Base-by-base conservation (phyloP, 2,113 vertebrate species). In the Isurus oxyrinchus region DNA sequence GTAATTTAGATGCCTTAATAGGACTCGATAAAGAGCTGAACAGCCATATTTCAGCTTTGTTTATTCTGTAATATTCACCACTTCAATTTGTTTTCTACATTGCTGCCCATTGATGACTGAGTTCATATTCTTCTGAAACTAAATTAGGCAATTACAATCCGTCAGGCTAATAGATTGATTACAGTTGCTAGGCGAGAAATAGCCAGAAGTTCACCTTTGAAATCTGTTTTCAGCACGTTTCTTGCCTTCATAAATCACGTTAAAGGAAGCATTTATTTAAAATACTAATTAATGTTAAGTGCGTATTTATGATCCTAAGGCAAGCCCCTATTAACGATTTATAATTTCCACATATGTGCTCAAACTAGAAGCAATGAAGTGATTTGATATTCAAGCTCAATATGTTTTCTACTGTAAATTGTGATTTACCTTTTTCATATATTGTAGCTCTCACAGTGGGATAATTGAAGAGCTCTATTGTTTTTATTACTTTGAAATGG, bases 261-360 rank as follows among this genome's bases (percentile, higher is more conserved):
- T 95, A 95, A 95, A 95, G 94, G 66, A 95, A 95, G 94, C 94
- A 95, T 95, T 95, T 95, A 95, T 95, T 95, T 95, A 95, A 95
- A 95, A 95, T 95, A 95, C 94, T 95, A 95, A 95, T 95, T 95
- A 95, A 76, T 95, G 94, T 72, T 95, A 95, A 95, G 94, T 95
- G 94, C 94, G 67, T 95, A 63, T 95, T 95, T 95, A 95, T 95
- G 94, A 72, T 72, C 94, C 94, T 95, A 95, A 95, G 94, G 94
- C 94, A 95, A 95, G 94, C 66, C 66, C 49, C 67, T 95, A 55
- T 72, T 95, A 95, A 95, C 94, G 44, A 95, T 72, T 95, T 95
- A 95, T 95, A 95, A 95, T 95, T 95, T 95, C 94, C 67, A 95
- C 94, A 95, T 95, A 95, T 55, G 67, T 95, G 94, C 94, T 95